Evolutionary conservation across 2,797 vertebrate species (phyloP), one percentile per base, ranked within the genome.

Genomic region (Balearica regulorum): DNA sequence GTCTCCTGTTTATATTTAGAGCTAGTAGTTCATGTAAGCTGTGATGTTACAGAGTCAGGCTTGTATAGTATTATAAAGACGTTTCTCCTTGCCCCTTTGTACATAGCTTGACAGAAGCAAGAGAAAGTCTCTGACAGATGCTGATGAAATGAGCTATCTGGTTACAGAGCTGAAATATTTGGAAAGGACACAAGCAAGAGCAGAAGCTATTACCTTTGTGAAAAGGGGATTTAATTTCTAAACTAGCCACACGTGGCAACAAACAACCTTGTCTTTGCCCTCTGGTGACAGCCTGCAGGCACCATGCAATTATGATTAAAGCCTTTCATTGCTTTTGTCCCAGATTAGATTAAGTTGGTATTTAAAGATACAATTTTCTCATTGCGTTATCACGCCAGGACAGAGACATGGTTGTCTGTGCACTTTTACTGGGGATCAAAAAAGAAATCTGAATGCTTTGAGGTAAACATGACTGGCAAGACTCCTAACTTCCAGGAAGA

Each of bases 311-410:
- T 96, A 96, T 78, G 92, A 95, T 92, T 96, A 95, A 93, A 95
- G 83, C 73, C 41, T 95, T 96, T 95, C 95, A 96, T 95, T 96
- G 90, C 83, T 90, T 97, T 89, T 92, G 92, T 96, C 94, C 81
- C 93, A 85, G 94, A 96, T 96, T 96, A 96, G 94, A 97, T 96
- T 96, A 96, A 70, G 68, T 58, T 92, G 90, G 76, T 95, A 96
- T 96, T 97, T 96, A 94, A 96, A 95, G 95, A 92, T 53, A 89
- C 85, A 90, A 91, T 95, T 97, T 95, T 95, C 93, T 96, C 91
- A 93, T 87, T 90, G 83, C 11, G 0, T 80, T 91, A 90, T 85
- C 93, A 94, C 1, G 0, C 61, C 71, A 71, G 78, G 86, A 94
- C 31, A 85, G 90, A 92, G 68, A 77, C 11, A 8, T 22, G 64